Conservation (phyloP, 2,113 vertebrate species). For the Myotis brandtii region DNA sequence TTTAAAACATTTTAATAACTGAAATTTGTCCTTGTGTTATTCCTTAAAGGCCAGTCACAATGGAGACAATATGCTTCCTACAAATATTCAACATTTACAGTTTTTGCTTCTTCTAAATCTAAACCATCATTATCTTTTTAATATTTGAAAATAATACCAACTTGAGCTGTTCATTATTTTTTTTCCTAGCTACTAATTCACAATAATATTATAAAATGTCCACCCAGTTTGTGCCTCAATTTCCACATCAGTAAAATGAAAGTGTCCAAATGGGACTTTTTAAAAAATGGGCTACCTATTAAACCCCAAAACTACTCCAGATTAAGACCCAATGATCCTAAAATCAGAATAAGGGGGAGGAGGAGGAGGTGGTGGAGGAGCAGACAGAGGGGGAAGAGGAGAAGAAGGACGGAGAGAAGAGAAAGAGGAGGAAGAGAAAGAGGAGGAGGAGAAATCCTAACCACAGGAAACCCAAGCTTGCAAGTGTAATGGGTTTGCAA, state of each 20-base stretch:
- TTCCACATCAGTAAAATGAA: background rate
- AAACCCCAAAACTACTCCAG: background rate
- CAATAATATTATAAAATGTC: background rate
- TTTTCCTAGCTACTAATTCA: background rate
- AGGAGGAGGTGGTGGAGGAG: no score
- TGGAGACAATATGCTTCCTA: background rate
- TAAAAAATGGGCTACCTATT: background rate
- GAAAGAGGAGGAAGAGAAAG: background rate
- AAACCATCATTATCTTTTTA: background rate
- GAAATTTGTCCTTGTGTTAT: background rate
- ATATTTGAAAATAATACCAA: background rate
- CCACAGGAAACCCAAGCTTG: background rate
- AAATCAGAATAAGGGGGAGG: background rate
- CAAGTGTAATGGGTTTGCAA: background rate
- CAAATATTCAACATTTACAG: background rate
- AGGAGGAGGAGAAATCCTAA: background rate
- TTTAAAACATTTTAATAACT: constrained; percentile 12
- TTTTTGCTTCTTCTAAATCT: background rate
- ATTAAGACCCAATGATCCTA: background rate
- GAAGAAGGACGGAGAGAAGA: rapidly evolving
- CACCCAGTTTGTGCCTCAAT: background rate
- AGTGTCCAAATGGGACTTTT: background rate
- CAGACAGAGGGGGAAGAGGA: background rate
- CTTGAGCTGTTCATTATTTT: background rate
- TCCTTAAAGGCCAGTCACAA: background rate